Percentiles rank a stretch among this genome's conserved stretches.
Evolutionary conservation across 2,888 invertebrate species (phyloP).

Genomic region (Volucella zonaria): DNA sequence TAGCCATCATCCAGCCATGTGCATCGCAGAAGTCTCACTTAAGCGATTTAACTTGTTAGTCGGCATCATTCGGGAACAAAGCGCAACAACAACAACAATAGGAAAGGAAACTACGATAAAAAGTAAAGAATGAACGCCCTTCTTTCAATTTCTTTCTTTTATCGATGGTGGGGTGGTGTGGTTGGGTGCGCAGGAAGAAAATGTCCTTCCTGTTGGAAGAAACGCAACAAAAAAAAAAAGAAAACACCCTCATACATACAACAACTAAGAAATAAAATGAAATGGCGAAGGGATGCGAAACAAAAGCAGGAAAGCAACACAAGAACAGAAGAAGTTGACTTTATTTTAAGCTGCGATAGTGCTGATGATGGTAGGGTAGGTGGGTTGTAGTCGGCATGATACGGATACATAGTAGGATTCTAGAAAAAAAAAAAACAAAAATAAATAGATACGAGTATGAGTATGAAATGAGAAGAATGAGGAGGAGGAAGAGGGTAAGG

Average conservation of each 20-base stretch:
- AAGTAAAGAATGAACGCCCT: slow-evolving; percentile 63
- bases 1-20: slow-evolving; percentile 31
- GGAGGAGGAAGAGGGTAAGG: slow-evolving; percentile 24
- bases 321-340: slow-evolving; percentile 59
- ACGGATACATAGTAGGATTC: neutral
- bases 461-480: slow-evolving; percentile 35
- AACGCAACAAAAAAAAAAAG: slow-evolving; percentile 22
- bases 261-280: neutral
- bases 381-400: slow-evolving; percentile 6
- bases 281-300: neutral
- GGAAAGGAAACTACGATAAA: slow-evolving; percentile 57
- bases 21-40: slow-evolving; percentile 60
- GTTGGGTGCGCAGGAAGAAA: slow-evolving; percentile 43
- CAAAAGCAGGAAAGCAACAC: slow-evolving; percentile 53
- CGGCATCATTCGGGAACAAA: slow-evolving; percentile 23
- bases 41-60: slow-evolving; percentile 70
- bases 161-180: neutral
- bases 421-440: too few relatives aligned
- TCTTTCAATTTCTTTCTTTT: slow-evolving; percentile 46
- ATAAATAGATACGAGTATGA: neutral
- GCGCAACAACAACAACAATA: slow-evolving; percentile 6
- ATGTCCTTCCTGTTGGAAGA: slow-evolving; percentile 54
- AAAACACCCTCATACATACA: neutral
- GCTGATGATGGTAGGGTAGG: slow-evolving; percentile 10
- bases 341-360: slow-evolving; percentile 63